Percentiles rank a stretch among this genome's conserved stretches.
phyloP scores from a whole-genome alignment of 2,113 vertebrate species.

The Odobenus rosmarus region DNA sequence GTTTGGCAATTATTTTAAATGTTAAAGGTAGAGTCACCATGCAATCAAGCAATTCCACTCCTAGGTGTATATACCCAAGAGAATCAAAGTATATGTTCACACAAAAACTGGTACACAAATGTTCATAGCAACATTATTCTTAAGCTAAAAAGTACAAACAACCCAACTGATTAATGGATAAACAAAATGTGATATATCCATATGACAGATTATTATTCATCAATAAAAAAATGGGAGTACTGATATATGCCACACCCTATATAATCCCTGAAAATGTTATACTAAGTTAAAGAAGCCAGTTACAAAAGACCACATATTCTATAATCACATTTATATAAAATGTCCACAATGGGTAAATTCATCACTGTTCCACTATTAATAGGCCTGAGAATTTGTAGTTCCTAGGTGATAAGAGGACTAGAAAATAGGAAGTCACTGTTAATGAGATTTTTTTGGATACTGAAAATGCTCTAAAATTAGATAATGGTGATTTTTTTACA shows the following conservation, averaged over 20 bases:
- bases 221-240: not conserved
- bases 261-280: not conserved
- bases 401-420: not conserved
- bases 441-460: not conserved
- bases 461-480: not conserved
- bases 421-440: not conserved
- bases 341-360: not conserved
- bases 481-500: not conserved
- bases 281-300: not conserved
- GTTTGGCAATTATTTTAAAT: not conserved
- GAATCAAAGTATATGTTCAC: not conserved
- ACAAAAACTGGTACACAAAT: not conserved
- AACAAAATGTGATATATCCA: not conserved
- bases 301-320: not conserved
- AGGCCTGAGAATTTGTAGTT: not conserved
- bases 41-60: not conserved
- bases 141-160: not conserved
- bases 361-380: not conserved
- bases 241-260: not conserved
- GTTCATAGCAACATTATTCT: not conserved
- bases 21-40: not conserved
- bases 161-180: not conserved
- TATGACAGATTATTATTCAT: not conserved
- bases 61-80: not conserved
- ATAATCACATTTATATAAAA: not conserved